These are phyloP conservation scores for Heterodera schachtii DNA, from an alignment of 1,140 invertebrate species.

Conservation along the genomic window DNA sequence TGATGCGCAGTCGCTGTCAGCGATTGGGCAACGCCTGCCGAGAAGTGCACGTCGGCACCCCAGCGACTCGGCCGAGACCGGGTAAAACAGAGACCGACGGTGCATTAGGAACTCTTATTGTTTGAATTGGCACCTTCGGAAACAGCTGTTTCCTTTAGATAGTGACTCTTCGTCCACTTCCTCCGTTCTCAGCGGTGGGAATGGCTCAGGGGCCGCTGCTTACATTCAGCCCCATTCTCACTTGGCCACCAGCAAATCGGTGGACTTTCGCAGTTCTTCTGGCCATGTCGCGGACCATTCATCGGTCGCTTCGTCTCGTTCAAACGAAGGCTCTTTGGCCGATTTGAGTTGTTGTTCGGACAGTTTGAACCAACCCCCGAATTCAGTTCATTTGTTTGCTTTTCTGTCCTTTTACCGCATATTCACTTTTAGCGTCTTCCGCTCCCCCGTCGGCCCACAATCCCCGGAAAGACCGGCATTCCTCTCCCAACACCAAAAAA, in stretches of 20 bases:
- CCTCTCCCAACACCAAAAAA: slow-evolving; percentile 30
- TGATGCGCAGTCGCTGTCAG: slow-evolving; percentile 35
- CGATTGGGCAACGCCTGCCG: slow-evolving; percentile 8
- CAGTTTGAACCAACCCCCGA: slow-evolving; percentile 14
- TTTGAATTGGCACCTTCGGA: no score
- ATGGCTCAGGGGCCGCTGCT: background rate
- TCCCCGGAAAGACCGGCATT: slow-evolving; percentile 41
- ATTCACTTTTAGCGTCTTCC: slow-evolving; percentile 40
- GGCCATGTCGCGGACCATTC: slow-evolving; percentile 25
- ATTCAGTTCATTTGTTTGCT: slow-evolving; percentile 30
- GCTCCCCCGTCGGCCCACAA: slow-evolving; percentile 35
- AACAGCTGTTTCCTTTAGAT: slow-evolving; percentile 15
- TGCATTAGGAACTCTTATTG: no score
- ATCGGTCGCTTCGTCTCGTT: slow-evolving; percentile 31
- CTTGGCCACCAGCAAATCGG: slow-evolving; percentile 38
- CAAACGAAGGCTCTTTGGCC: slow-evolving; percentile 43
- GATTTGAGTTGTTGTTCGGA: slow-evolving; percentile 34
- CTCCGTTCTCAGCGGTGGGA: slow-evolving; percentile 23
- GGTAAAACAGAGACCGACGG: background rate
- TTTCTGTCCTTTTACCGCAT: background rate
- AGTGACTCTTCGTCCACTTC: slow-evolving; percentile 40
- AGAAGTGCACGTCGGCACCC: background rate
- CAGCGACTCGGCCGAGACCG: slow-evolving; percentile 17
- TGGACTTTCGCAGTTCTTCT: slow-evolving; percentile 32
- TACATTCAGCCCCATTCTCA: background rate